Conservation (phyloP, 2,797 vertebrate genomes). For the Oryzias dopingdopingensis region DNA sequence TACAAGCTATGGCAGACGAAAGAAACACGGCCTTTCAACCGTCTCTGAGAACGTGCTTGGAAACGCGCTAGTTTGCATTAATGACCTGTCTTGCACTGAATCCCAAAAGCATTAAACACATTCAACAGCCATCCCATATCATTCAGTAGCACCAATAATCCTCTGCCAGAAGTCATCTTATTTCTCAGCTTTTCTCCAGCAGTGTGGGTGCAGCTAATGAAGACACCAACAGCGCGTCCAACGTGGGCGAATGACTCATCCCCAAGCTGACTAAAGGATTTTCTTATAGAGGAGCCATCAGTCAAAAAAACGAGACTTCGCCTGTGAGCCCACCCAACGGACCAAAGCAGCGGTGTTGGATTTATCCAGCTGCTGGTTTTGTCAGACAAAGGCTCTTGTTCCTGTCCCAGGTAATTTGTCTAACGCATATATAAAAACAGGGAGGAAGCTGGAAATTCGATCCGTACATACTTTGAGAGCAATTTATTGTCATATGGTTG, state of each 20-base stretch:
- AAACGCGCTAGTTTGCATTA: no score
- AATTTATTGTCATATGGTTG: slow-evolving; percentile 28
- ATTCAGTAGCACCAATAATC: not conserved
- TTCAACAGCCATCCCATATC: slow-evolving; percentile 9
- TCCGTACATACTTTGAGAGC: slow-evolving; percentile 12
- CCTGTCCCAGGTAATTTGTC: slow-evolving; percentile 43
- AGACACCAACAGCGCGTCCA: slow-evolving; percentile 41
- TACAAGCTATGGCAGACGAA: no score
- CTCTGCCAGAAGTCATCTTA: slow-evolving; percentile 12
- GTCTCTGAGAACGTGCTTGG: no score
- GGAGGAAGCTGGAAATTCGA: slow-evolving; percentile 21
- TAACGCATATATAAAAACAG: not conserved
- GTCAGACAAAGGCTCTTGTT: slow-evolving; percentile 37
- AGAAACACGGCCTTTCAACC: no score
- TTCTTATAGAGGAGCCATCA: slow-evolving; percentile 48
- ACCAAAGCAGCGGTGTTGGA: slow-evolving; percentile 22
- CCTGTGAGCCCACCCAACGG: slow-evolving; percentile 39
- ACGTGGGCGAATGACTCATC: slow-evolving; percentile 46
- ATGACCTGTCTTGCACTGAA: slow-evolving; percentile 1
- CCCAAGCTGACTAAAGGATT: slow-evolving; percentile 60
- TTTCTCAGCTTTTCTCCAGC: not conserved
- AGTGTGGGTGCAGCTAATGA: slow-evolving; percentile 53
- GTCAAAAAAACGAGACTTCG: slow-evolving; percentile 44
- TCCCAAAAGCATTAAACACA: slow-evolving; percentile 1
- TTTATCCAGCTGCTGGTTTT: slow-evolving; percentile 57